Conservation (phyloP, 1,140 invertebrate genomes). For the fruit fly (Drosophila melanogaster) region DNA sequence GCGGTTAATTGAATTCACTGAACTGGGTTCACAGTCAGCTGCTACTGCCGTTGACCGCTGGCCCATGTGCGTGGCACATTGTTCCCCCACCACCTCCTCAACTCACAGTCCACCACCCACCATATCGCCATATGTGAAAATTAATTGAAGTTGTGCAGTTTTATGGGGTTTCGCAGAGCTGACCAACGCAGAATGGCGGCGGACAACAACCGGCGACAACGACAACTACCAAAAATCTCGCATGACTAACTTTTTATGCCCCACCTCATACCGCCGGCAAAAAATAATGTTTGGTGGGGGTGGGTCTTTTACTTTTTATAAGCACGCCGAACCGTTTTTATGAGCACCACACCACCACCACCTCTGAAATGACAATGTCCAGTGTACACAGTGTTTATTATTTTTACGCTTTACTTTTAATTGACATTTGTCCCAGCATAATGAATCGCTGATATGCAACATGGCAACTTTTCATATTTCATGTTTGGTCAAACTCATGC, state of each 20-base stretch:
- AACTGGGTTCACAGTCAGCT: slow-evolving; percentile 58
- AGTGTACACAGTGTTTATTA: slow-evolving; percentile 41
- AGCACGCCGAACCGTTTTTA: slow-evolving; percentile 38
- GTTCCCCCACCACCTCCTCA: neutral
- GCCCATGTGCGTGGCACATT: slow-evolving; percentile 4
- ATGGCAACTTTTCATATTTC: slow-evolving; percentile 66
- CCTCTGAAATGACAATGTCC: slow-evolving; percentile 27
- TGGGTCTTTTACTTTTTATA: slow-evolving; percentile 44
- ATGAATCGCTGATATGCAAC: slow-evolving; percentile 70
- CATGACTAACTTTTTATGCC: slow-evolving; percentile 76
- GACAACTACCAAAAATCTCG: slow-evolving; percentile 58
- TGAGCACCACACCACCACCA: slow-evolving; percentile 16
- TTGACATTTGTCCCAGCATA: slow-evolving; percentile 70
- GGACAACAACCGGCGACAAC: slow-evolving; percentile 37
- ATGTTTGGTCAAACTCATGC: slow-evolving; percentile 12
- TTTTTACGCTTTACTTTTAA: slow-evolving; percentile 68
- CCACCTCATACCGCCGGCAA: neutral
- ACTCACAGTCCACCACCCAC: neutral
- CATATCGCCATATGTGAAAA: slow-evolving; percentile 54
- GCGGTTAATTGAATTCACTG: slow-evolving; percentile 80
- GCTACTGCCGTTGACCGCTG: slow-evolving; percentile 29
- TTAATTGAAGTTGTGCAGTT: slow-evolving; percentile 77
- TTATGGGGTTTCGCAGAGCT: slow-evolving; percentile 60
- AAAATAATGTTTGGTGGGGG: slow-evolving; percentile 1
- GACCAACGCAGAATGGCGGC: slow-evolving; percentile 37